These are phyloP conservation scores for Nemotelus pantherinus DNA, from an alignment of 2,888 invertebrate genomes.

Conservation along the genomic window DNA sequence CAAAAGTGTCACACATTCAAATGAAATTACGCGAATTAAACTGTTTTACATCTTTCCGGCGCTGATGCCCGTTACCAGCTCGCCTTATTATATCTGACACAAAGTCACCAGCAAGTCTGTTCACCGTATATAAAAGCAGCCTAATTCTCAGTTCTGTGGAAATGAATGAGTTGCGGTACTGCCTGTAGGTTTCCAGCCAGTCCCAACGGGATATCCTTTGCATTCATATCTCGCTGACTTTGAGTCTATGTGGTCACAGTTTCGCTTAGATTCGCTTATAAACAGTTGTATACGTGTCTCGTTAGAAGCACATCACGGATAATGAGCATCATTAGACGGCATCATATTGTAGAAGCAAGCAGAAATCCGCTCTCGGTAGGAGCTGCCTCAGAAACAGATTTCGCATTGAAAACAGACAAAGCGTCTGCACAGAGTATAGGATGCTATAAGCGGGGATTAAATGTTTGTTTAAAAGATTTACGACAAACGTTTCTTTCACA, in stretches of 20 bases:
- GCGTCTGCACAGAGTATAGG: too few relatives aligned
- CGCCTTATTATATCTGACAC: conserved; percentile 16
- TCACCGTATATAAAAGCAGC: not conserved
- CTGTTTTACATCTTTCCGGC: not conserved
- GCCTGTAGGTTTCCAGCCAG: not conserved
- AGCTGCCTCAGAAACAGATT: too few relatives aligned
- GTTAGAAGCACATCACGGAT: conserved; percentile 5
- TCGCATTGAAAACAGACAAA: too few relatives aligned
- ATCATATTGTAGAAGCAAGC: not conserved
- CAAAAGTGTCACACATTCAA: conserved; percentile 7
- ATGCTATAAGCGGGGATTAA: too few relatives aligned
- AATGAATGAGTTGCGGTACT: not conserved
- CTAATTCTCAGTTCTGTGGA: conserved; percentile 6
- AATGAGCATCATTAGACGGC: conserved; percentile 27
- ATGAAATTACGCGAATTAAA: conserved; percentile 19
- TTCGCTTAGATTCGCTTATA: not conserved
- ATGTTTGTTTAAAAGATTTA: too few relatives aligned
- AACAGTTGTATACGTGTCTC: not conserved
- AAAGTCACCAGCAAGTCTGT: conserved; percentile 11
- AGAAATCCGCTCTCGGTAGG: not conserved
- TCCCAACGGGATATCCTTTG: not conserved
- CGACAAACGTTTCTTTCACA: too few relatives aligned
- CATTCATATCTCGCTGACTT: conserved; percentile 12
- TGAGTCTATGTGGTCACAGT: not conserved
- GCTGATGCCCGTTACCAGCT: not conserved